phyloP scores from a whole-genome alignment of 2,113 vertebrate genomes.

The Carlito syrichta region DNA sequence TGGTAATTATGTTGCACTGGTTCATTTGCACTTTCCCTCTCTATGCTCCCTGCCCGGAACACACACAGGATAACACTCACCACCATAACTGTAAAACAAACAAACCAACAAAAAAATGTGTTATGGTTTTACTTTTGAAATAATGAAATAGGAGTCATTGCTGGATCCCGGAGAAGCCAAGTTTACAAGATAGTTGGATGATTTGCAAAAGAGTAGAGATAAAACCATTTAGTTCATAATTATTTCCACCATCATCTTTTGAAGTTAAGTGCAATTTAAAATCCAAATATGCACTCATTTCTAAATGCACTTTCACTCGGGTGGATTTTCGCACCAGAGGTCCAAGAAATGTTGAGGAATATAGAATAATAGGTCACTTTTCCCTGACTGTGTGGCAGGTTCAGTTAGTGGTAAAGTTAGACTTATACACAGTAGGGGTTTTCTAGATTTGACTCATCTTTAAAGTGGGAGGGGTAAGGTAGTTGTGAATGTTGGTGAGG shows the following conservation, averaged over 20 bases:
- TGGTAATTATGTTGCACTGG: not conserved
- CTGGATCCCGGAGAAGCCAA: not conserved
- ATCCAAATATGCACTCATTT: not conserved
- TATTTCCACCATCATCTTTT: not conserved
- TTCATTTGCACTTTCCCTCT: not conserved
- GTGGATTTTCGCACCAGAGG: not conserved
- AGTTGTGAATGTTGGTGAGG: not conserved
- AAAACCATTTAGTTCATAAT: not conserved
- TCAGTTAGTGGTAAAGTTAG: not conserved
- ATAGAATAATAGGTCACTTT: not conserved
- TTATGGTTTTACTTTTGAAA: slow-evolving; percentile 4
- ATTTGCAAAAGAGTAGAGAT: not conserved
- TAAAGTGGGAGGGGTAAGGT: not conserved
- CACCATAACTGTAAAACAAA: not conserved
- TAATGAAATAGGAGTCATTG: not conserved
- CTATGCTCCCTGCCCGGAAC: rapidly evolving
- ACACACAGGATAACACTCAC: not conserved
- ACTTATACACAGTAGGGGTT: not conserved
- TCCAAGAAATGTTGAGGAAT: not conserved
- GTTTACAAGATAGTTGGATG: not conserved
- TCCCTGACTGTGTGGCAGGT: not conserved
- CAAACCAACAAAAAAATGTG: not conserved
- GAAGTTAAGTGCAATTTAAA: not conserved
- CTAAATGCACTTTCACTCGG: not conserved
- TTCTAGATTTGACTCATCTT: not conserved